Evolutionary conservation across 53 echinoderm and acorn worm genomes (phyloP).

Genomic region (Stichopus horrens): DNA sequence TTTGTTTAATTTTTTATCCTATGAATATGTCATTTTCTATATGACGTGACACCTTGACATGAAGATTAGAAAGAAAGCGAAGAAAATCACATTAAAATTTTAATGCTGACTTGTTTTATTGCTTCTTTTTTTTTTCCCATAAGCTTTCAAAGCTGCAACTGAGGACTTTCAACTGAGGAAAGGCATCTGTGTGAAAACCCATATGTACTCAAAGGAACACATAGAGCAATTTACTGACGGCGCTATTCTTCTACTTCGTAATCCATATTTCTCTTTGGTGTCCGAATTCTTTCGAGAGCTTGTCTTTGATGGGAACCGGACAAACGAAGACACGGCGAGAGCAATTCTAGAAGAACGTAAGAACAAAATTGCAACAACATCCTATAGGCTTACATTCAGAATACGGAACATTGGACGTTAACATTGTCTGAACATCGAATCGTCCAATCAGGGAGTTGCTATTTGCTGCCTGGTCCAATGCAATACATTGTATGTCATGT

Average conservation of each 20-base stretch:
- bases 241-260: constrained; percentile 51
- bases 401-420: no score
- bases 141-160: constrained; percentile 29
- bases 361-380: neutral
- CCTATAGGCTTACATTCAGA: no score
- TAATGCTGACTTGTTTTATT: no score
- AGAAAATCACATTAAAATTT: no score
- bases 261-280: constrained; percentile 53
- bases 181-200: constrained; percentile 49
- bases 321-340: constrained; percentile 29
- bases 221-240: constrained; percentile 53
- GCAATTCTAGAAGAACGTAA: constrained; percentile 42
- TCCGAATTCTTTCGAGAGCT: constrained; percentile 47
- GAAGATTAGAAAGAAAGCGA: no score
- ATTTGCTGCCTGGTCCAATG: no score
- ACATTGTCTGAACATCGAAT: no score
- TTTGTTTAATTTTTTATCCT: no score
- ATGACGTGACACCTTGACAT: no score
- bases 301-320: constrained; percentile 26
- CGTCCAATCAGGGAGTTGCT: no score
- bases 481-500: no score
- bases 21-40: no score
- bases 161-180: constrained; percentile 47
- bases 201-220: constrained; percentile 48
- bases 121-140: neutral